These are phyloP conservation scores for Sphaerodactylus townsendi DNA, from an alignment of 2,113 vertebrate species.

Conservation along the genomic window DNA sequence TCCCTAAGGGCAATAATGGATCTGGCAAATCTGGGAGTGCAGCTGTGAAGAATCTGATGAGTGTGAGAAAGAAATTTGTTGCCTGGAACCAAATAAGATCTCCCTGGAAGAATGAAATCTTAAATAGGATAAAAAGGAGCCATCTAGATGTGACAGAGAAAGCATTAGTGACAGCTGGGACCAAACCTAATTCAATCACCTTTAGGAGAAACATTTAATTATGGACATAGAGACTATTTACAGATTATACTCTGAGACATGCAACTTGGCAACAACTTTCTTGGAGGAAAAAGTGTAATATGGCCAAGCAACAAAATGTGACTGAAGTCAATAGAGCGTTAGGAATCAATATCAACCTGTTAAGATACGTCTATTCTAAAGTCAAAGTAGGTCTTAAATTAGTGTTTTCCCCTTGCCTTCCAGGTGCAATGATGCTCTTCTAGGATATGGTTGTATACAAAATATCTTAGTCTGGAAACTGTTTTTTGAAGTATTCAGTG, in stretches of 20 bases:
- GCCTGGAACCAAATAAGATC: neutral
- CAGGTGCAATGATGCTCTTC: too few relatives aligned
- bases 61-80: neutral
- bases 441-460: too few relatives aligned
- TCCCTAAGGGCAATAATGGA: too few relatives aligned
- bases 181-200: neutral
- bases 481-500: too few relatives aligned
- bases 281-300: neutral
- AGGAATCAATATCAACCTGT: neutral
- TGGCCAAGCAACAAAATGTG: neutral
- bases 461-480: too few relatives aligned
- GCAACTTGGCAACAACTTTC: neutral
- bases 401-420: neutral
- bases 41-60: neutral
- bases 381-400: neutral
- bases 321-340: neutral
- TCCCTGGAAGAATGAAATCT: too few relatives aligned
- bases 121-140: neutral
- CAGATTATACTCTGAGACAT: neutral
- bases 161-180: neutral
- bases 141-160: too few relatives aligned
- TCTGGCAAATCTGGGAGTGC: neutral
- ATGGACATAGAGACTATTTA: neutral
- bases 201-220: neutral
- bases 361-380: neutral